Evolutionary conservation across 2,113 vertebrate species (phyloP).

Genomic region (Passer montanus): DNA sequence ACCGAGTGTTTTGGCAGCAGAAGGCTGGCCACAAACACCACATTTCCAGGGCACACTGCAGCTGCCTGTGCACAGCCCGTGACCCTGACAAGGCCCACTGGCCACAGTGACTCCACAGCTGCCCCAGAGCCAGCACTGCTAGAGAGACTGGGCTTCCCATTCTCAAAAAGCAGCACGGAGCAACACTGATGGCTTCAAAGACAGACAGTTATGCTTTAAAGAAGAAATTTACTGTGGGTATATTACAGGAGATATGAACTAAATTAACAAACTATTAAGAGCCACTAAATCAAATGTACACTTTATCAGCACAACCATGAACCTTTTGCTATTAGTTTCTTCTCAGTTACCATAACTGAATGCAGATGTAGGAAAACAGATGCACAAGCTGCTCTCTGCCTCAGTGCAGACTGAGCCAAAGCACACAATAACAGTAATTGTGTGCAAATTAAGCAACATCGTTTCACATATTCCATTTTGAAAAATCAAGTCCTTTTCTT

Average conservation of each 20-base stretch:
- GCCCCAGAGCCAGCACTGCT: not conserved
- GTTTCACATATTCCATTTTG: not conserved
- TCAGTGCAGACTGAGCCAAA: not conserved
- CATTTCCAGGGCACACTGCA: fast-evolving
- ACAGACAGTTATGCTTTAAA: not conserved
- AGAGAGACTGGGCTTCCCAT: not conserved
- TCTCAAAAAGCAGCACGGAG: not conserved
- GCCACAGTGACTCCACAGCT: not conserved
- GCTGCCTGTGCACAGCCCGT: fast-evolving
- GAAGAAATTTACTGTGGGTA: not conserved
- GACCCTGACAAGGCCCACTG: not conserved
- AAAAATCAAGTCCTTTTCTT: constrained; percentile 12
- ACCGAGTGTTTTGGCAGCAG: not conserved
- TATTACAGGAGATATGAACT: not conserved
- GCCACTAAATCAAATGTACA: not conserved
- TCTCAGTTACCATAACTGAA: not conserved
- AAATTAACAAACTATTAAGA: not conserved
- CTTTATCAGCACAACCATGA: not conserved
- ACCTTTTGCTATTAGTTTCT: not conserved
- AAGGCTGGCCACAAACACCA: not conserved
- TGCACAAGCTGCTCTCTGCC: not conserved
- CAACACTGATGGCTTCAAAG: not conserved
- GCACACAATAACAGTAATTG: constrained; percentile 1
- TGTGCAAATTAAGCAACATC: not conserved
- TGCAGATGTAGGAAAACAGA: not conserved